These are phyloP conservation scores for Gastracanthus pulcherrimus DNA, from an alignment of 2,888 invertebrate genomes.

Conservation along the genomic window DNA sequence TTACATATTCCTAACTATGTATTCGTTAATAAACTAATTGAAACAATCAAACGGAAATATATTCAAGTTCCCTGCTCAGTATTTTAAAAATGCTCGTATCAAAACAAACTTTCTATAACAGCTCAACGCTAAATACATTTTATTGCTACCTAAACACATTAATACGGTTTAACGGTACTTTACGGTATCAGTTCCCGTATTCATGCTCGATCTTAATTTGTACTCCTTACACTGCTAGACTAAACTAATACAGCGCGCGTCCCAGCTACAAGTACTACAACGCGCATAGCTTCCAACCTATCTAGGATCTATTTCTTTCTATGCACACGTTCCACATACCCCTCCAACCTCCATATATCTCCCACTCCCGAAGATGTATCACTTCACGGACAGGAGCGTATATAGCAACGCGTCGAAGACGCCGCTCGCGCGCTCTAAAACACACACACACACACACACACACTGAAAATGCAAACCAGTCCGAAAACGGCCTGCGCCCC, in stretches of 20 bases:
- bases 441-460: slow-evolving; percentile 7
- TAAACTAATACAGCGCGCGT: slow-evolving; percentile 38
- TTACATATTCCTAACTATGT: no score
- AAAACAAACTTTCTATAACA: not conserved
- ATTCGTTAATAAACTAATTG: no score
- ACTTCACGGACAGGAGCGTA: not conserved
- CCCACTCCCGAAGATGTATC: slow-evolving; percentile 18
- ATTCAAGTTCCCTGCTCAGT: no score
- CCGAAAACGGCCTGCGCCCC: not conserved
- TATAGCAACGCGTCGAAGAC: slow-evolving; percentile 14
- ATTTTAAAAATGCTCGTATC: no score
- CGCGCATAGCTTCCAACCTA: not conserved
- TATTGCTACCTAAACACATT: slow-evolving; percentile 25
- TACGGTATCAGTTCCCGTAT: not conserved
- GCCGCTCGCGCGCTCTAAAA: not conserved
- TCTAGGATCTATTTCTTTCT: slow-evolving; percentile 28
- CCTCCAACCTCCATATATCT: not conserved
- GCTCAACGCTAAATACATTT: not conserved
- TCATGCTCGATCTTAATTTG: slow-evolving; percentile 31
- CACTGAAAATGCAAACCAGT: slow-evolving; percentile 35
- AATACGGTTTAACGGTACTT: not conserved
- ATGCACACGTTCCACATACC: not conserved
- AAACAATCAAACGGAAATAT: no score
- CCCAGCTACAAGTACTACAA: no score
- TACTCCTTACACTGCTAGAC: not conserved